These are phyloP conservation scores for Sycophila texana DNA, from an alignment of 2,888 invertebrate species.

Conservation along the genomic window DNA sequence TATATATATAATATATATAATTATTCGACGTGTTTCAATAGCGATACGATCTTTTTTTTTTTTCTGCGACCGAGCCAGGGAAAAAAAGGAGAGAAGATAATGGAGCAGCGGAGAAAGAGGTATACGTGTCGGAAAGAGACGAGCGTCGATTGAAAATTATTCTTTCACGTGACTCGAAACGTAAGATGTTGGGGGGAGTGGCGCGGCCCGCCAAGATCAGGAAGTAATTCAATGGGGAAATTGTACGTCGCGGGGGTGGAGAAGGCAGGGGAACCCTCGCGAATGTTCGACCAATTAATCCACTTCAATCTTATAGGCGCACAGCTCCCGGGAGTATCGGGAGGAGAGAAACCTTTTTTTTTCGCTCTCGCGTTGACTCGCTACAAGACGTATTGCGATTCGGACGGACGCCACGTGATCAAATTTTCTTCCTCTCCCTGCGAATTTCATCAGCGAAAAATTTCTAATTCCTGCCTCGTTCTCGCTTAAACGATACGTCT, in stretches of 20 bases:
- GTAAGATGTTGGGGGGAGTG: slow-evolving; percentile 36
- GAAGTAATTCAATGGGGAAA: slow-evolving; percentile 57
- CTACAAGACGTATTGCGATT: slow-evolving; percentile 69
- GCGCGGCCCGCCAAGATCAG: slow-evolving; percentile 68
- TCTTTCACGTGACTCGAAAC: slow-evolving; percentile 56
- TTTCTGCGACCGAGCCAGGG: no score
- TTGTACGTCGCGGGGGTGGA: slow-evolving; percentile 40
- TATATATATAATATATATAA: no score
- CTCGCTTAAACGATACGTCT: not conserved
- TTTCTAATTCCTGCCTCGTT: slow-evolving; percentile 41
- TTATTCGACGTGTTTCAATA: no score
- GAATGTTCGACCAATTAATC: slow-evolving; percentile 74
- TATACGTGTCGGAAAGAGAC: slow-evolving; percentile 12
- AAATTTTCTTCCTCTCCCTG: slow-evolving; percentile 29
- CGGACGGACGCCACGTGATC: slow-evolving; percentile 54
- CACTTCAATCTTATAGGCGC: slow-evolving; percentile 70
- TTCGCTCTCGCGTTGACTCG: slow-evolving; percentile 60
- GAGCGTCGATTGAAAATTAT: slow-evolving; percentile 57
- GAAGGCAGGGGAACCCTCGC: slow-evolving; percentile 64
- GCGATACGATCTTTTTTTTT: no score
- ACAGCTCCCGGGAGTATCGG: slow-evolving; percentile 64
- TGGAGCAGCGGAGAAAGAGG: slow-evolving; percentile 2
- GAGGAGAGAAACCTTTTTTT: slow-evolving; percentile 56
- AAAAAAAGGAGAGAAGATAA: slow-evolving; percentile 1
- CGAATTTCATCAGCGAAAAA: slow-evolving; percentile 30